These are phyloP conservation scores for Pyrochroa serraticornis DNA, from an alignment of 2,888 invertebrate genomes.

Conservation along the genomic window DNA sequence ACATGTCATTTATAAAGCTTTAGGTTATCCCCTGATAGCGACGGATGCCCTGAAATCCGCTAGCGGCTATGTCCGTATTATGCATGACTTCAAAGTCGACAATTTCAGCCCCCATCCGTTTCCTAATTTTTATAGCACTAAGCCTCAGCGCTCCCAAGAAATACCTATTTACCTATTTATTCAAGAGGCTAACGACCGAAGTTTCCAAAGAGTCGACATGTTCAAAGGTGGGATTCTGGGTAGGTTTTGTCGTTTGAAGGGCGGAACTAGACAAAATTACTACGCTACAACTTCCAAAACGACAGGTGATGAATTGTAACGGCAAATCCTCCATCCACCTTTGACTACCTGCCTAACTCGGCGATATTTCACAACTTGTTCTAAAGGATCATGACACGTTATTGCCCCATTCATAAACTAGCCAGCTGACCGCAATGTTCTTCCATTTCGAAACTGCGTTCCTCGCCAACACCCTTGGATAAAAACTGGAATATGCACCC, in stretches of 20 bases:
- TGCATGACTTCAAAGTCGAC: background rate
- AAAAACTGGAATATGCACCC: too few species aligned
- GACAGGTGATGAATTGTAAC: constrained; percentile 30
- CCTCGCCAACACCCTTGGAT: too few species aligned
- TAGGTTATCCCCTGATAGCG: constrained; percentile 37
- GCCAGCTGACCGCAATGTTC: too few species aligned
- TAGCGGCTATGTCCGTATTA: background rate
- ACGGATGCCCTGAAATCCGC: constrained; percentile 12
- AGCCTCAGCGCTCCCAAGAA: too few species aligned
- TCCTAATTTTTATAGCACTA: too few species aligned
- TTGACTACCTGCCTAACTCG: constrained; percentile 19
- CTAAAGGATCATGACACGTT: constrained; percentile 19
- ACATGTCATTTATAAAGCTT: constrained; percentile 44
- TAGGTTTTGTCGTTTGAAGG: background rate
- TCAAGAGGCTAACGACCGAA: too few species aligned
- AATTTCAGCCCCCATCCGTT: background rate
- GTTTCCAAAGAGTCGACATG: too few species aligned
- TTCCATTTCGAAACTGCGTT: too few species aligned
- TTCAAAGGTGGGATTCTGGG: background rate
- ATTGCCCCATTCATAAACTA: constrained; percentile 12
- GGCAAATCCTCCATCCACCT: constrained; percentile 17
- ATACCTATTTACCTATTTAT: too few species aligned
- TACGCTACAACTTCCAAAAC: constrained; percentile 13
- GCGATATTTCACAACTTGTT: constrained; percentile 20
- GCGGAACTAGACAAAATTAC: background rate